These are phyloP conservation scores for Hypothenemus hampei DNA, from an alignment of 1,140 invertebrate genomes.

Conservation along the genomic window DNA sequence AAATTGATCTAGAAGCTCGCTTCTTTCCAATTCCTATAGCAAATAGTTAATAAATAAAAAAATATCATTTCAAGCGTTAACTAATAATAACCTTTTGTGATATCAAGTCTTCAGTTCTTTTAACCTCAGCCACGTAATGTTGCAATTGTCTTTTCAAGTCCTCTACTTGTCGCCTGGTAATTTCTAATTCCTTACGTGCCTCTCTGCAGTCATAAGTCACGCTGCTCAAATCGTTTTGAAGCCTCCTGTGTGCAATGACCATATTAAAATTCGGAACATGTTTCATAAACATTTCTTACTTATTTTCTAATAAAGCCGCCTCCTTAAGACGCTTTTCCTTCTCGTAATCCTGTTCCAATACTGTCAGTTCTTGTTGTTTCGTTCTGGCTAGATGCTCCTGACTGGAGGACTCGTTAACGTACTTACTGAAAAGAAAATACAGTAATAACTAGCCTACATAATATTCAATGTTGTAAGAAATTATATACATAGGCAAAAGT, in stretches of 20 bases:
- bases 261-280: neutral
- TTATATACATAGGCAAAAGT: too few species aligned
- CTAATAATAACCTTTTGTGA: slow-evolving; percentile 52
- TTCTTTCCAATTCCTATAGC: slow-evolving; percentile 60
- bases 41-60: neutral
- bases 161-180: slow-evolving; percentile 57
- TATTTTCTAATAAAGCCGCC: slow-evolving; percentile 28
- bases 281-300: slow-evolving; percentile 16
- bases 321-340: slow-evolving; percentile 27
- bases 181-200: slow-evolving; percentile 56
- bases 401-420: slow-evolving; percentile 14
- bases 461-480: too few species aligned
- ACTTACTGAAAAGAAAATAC: slow-evolving; percentile 30
- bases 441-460: too few species aligned
- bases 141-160: slow-evolving; percentile 65
- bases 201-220: slow-evolving; percentile 49
- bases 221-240: slow-evolving; percentile 60
- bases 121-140: slow-evolving; percentile 66
- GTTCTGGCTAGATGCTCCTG: slow-evolving; percentile 18
- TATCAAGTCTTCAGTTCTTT: slow-evolving; percentile 62
- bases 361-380: slow-evolving; percentile 21
- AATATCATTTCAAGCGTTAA: neutral
- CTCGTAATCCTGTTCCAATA: slow-evolving; percentile 26
- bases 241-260: slow-evolving; percentile 43
- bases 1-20: slow-evolving; percentile 68